These are phyloP conservation scores for Dromas ardeola DNA, from an alignment of 2,113 vertebrate species.

Conservation along the genomic window DNA sequence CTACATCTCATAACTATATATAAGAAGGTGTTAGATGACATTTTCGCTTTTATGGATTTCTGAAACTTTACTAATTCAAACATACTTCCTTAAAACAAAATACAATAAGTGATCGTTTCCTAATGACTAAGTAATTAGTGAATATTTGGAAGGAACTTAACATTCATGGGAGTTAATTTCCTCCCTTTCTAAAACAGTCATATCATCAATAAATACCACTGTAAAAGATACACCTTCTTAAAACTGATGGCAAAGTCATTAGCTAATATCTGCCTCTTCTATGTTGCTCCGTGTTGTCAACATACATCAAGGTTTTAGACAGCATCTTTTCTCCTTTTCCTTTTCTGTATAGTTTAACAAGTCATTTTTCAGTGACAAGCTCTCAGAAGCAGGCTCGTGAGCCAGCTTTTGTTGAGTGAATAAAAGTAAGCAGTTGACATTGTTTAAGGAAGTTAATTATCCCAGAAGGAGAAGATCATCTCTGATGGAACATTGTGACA, in stretches of 20 bases:
- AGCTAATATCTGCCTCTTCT: not conserved
- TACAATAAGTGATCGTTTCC: not conserved
- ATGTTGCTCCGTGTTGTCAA: not conserved
- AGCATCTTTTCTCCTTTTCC: not conserved
- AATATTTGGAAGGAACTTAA: not conserved
- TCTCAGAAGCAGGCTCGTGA: not conserved
- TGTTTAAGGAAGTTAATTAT: not conserved
- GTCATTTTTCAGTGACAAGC: not conserved
- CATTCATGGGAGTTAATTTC: not conserved
- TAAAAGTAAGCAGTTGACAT: not conserved
- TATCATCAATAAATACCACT: not conserved
- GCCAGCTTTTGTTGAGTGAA: not conserved
- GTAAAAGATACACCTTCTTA: not conserved
- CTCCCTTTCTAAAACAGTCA: not conserved
- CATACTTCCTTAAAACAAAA: not conserved
- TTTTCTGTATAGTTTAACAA: not conserved
- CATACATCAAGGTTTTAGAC: not conserved
- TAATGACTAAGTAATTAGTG: not conserved
- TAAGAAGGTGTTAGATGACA: not conserved
- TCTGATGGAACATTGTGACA: not conserved
- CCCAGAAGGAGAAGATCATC: not conserved
- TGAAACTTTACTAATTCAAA: not conserved
- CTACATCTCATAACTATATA: not conserved
- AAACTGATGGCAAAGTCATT: constrained; percentile 1
- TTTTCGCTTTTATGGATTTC: not conserved